Base-by-base conservation (phyloP, 1,140 invertebrate genomes). In the Anastrepha ludens region DNA sequence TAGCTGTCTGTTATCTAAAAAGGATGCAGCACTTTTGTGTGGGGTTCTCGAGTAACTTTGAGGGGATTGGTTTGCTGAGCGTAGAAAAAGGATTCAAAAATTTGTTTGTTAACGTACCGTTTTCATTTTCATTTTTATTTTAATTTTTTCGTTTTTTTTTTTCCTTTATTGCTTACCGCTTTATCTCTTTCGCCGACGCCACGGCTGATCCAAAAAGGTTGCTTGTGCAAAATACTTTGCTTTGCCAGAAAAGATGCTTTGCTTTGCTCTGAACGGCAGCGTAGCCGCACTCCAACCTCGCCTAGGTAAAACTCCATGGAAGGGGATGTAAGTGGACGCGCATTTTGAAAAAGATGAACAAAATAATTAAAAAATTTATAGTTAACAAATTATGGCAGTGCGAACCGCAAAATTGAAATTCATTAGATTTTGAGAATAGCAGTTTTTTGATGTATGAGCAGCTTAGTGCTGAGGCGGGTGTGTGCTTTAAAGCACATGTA, bases 1-100 rank as follows among this genome's bases (percentile, higher is more conserved):
- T 81, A 81, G 41, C 50, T 81, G 74, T 81, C 74, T 29, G 74
- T 81, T 81, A 81, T 81, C 74, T 81, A 81, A 81, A 81, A 81
- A 55, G 74, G 44, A 81, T 81, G 74, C 74, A n/a, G 29, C 41
- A 47, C 74, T n/a, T 5, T 9, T 50, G 29, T 29, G 29, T 29
- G 6, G 1, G 7, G 47, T 7, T 55, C n/a, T 50, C 50, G 74
- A 74, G 15, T 4, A 81, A 50, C 44, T 81, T 81, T 55, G 17
- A 15, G 20, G 47, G 44, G 44, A 13, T 20, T 55, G 50, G 50
- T 2, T 29, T 29, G 50, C 11, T 70, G 64, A 7, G 29, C 9
- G 41, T 44, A 74, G 41, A 55, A 81, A 74, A 81, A 81, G 74
- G 74, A 81, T 81, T 81, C 47, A 29, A 55, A 74, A 81, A 81